Base-by-base conservation (phyloP, 2,113 vertebrate genomes). In the Antechinus stuartii region DNA sequence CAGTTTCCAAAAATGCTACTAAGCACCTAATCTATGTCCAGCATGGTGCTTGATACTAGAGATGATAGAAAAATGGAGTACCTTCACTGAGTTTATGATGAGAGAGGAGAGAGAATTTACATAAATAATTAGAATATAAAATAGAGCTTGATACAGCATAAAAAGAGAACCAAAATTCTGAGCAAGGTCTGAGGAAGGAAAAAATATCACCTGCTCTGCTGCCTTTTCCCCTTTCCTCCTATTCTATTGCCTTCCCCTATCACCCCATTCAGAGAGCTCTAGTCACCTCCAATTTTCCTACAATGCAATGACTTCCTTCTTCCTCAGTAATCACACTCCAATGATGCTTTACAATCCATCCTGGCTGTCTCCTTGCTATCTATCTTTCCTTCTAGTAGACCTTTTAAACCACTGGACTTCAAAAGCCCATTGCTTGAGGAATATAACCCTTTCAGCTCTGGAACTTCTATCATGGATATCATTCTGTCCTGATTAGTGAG, bases 281-380 rank as follows among this genome's bases (percentile, higher is more conserved):
- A 47, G 84, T 55, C 68, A 5, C 49, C 54, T 53, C 90, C 53
- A 30, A 0, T 47, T 54, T 3, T 1, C 1, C 93, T 47, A 91
- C n/a, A 93, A 92, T 94, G 93, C 94, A 91, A 4, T 14, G 30
- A 91, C 91, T 90, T 92, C 50, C 30, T 90, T n/a, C 68, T 76
- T 76, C 68, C 6, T 49, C 49, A 49, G 6, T 49, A 49, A 49
- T 49, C 49, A 49, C 49, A 49, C 35, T 76, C 68, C 68, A 76
- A 8, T 76, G 16, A 6, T n/a, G 35, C 6, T 76, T 76, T 16
- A n/a, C 5, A 76, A n/a, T 35, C 61, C 9, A 68, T 14, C 14
- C 16, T n/a, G 35, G 35, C 6, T 35, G n/a, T 76, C 35, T 76
- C 19, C 35, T 76, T 76, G 35, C 4, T 14, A n/a, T 76, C 16